These are phyloP conservation scores for Aurelia aurita DNA, from an alignment of 30 jellyfish, hydroid and myxozoan genomes.

Conservation along the genomic window DNA sequence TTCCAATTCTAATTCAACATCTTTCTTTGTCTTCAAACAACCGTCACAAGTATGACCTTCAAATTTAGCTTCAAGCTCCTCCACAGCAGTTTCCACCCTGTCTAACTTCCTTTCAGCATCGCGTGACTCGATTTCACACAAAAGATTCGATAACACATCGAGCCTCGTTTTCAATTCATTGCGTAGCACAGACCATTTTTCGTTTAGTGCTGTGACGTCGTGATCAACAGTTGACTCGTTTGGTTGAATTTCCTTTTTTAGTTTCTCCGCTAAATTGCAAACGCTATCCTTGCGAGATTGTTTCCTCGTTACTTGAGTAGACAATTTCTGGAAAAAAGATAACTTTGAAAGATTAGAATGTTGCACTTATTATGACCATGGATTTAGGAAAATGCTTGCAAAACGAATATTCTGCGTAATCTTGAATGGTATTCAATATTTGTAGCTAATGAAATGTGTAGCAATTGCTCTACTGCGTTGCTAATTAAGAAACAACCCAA, in stretches of 20 bases:
- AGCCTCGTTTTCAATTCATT: constrained; percentile 45
- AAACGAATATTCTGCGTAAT: no score
- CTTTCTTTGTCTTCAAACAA: background rate
- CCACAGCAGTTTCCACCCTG: constrained; percentile 49
- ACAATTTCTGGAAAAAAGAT: constrained; percentile 6
- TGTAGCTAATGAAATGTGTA: no score
- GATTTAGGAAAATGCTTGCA: no score
- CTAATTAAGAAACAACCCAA: no score
- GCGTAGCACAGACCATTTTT: constrained; percentile 29
- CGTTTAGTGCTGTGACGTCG: constrained; percentile 7
- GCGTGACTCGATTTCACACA: constrained; percentile 22
- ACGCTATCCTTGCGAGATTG: background rate
- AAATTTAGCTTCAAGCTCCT: constrained; percentile 44
- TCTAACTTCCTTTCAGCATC: constrained; percentile 22
- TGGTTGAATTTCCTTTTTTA: constrained; percentile 11
- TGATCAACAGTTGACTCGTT: constrained; percentile 13
- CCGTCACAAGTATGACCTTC: background rate
- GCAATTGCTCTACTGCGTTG: no score
- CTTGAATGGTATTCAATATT: no score
- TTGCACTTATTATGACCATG: no score
- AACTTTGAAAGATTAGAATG: no score
- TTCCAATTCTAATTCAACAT: constrained; percentile 9
- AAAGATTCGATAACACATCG: constrained; percentile 27
- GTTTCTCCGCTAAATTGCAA: constrained; percentile 15
- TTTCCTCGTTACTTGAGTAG: constrained; percentile 5